A percentile compares a stretch with the other conserved stretches of the same genome.
Evolutionary conservation across 2,797 vertebrate genomes (phyloP).

Genomic region (Sebastiscus albofasciatus): DNA sequence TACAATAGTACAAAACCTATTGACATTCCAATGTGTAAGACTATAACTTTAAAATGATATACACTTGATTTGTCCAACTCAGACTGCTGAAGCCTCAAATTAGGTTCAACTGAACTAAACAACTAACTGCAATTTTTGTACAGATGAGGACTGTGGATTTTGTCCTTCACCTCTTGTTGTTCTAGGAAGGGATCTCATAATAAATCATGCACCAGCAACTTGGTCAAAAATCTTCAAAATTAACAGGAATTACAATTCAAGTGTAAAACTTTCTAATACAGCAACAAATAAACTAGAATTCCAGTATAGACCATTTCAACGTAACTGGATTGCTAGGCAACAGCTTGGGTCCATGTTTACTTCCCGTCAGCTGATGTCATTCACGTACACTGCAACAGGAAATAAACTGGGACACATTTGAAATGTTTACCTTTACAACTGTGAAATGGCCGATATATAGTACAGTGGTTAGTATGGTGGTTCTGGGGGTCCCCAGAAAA

Average conservation of each 20-base stretch:
- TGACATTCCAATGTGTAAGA: neutral
- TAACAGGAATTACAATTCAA: no score
- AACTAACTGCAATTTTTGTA: neutral
- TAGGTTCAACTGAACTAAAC: neutral
- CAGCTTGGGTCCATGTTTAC: neutral
- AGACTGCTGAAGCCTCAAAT: neutral
- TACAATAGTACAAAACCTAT: neutral
- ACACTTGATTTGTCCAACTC: neutral
- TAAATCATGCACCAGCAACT: no score
- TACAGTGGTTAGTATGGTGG: no score
- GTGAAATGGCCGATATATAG: neutral
- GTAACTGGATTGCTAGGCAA: neutral
- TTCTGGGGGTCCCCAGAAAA: no score
- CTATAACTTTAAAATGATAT: neutral
- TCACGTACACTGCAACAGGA: neutral
- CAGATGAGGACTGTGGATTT: neutral
- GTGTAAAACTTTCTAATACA: no score
- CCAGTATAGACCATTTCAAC: neutral
- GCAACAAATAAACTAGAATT: no score
- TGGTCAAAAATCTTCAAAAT: no score
- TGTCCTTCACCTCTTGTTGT: neutral
- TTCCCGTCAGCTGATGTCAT: neutral
- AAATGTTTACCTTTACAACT: neutral
- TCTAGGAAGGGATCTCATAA: neutral
- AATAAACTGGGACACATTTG: neutral